Evolutionary conservation across 2,797 vertebrate genomes (phyloP).

Genomic region (Dromococcyx pavoninus): DNA sequence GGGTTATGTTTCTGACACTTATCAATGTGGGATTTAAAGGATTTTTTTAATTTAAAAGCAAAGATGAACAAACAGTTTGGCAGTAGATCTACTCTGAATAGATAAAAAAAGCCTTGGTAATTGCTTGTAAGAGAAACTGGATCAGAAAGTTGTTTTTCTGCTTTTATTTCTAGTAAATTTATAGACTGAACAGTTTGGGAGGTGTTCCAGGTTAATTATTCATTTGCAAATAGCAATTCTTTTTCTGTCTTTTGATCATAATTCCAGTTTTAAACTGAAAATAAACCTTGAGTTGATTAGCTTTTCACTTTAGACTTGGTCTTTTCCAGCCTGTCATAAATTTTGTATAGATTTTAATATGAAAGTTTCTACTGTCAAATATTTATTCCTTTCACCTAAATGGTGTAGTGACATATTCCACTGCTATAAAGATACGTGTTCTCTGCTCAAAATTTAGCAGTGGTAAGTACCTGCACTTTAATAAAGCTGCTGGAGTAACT

Average conservation of each 20-base stretch:
- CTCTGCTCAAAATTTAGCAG: neutral
- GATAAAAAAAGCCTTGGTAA: neutral
- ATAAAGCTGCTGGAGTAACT: neutral
- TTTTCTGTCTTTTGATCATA: neutral
- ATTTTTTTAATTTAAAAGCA: neutral
- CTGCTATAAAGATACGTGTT: neutral
- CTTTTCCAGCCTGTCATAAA: neutral
- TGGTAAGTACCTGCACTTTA: fast-evolving
- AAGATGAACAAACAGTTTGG: neutral
- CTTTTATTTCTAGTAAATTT: constrained; percentile 3
- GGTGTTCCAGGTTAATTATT: neutral
- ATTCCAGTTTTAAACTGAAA: constrained; percentile 7
- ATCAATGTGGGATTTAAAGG: neutral
- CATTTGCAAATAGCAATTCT: neutral
- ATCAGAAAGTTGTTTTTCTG: neutral
- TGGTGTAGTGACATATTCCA: neutral
- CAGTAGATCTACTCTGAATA: neutral
- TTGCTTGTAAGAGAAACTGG: neutral
- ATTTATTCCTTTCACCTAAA: neutral
- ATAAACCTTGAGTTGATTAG: neutral
- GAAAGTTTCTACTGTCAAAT: neutral
- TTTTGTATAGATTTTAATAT: neutral
- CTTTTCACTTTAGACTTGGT: neutral
- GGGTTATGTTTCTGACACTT: constrained; percentile 3
- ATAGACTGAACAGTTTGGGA: neutral